phyloP scores from a whole-genome alignment of 2,113 vertebrate species.

The Tetrao urogallus region DNA sequence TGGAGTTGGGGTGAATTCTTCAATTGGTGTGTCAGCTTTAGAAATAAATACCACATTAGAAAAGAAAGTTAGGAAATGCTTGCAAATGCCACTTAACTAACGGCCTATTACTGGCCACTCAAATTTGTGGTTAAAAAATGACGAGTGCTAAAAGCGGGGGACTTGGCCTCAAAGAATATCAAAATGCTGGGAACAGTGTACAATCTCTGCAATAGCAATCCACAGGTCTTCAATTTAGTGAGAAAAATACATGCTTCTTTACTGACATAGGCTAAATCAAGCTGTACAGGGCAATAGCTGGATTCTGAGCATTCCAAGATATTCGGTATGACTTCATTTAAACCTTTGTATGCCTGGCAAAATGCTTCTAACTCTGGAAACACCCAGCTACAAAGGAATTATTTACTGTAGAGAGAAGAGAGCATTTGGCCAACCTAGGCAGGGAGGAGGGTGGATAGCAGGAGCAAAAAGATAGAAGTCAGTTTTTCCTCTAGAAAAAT shows the following conservation, averaged over 20 bases:
- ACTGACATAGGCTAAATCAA: neutral
- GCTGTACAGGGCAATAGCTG: neutral
- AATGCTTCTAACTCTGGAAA: slow-evolving; percentile 16
- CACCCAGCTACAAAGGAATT: neutral
- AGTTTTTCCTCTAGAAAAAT: neutral
- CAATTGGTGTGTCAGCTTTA: slow-evolving; percentile 96
- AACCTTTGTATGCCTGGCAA: neutral
- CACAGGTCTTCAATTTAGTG: slow-evolving; percentile 12
- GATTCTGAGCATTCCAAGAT: neutral
- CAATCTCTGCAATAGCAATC: neutral
- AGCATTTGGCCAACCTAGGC: neutral
- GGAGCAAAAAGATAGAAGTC: neutral
- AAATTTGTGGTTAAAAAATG: slow-evolving; percentile 16
- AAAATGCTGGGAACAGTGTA: slow-evolving; percentile 13
- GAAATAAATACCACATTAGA: slow-evolving; percentile 52
- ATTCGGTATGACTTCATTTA: neutral
- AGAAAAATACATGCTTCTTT: neutral
- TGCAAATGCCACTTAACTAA: slow-evolving; percentile 41
- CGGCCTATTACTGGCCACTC: slow-evolving; percentile 7
- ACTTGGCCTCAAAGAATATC: neutral
- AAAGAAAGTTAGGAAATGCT: slow-evolving; percentile 47
- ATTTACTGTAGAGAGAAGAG: neutral
- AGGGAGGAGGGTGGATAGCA: neutral
- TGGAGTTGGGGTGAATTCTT: slow-evolving; percentile 97
- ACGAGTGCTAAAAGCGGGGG: neutral